Base-by-base conservation (phyloP, 2,888 invertebrate genomes). In the Geotrupes spiniger region DNA sequence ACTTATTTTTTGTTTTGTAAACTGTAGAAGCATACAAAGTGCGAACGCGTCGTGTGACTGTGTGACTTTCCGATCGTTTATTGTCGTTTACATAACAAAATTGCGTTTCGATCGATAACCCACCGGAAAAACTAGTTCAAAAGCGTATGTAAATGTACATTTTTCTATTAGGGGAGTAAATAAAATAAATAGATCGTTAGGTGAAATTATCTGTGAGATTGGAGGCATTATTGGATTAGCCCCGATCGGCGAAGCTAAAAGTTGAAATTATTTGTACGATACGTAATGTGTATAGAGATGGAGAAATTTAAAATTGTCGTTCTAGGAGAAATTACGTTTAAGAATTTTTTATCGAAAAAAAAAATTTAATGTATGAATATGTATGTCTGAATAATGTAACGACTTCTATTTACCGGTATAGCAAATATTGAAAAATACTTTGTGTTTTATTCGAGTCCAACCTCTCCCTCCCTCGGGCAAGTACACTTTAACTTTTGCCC, bases 381-480 rank as follows among this genome's bases (percentile, higher is more conserved):
- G 63, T 60, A 60, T 63, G 62, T 62, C 62, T 60, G 63, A 58
- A 21, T 58, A 58, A 59, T 63, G 63, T 63, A 62, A 56, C 58
- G 21, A 21, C 21, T 46, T 50, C 62, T 63, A 63, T 58, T 62
- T 62, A 63, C 58, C 62, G 63, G 58, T 61, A 61, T 59, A 63
- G 62, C 61, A 62, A 62, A 62, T 58, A 57, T 57, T 58, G 49
- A 61, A 62, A 63, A 63, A 59, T 49, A 47, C 33, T 15, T 26
- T 14, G 45, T 25, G 21, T 49, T 49, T 49, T 41, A 49, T 49
- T 49, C 40, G 3, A 3, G 12, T 6, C 4, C 29, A 29, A 8
- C 10, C 10, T 29, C 29, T 11, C 29, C 29, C 29, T 1, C 29
- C 8, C 29, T 29, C 11, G n/a, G 3, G 10, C n/a, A n/a, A n/a